phyloP scores from a whole-genome alignment of 2,888 invertebrate genomes.

The Zygogramma bicolorata region DNA sequence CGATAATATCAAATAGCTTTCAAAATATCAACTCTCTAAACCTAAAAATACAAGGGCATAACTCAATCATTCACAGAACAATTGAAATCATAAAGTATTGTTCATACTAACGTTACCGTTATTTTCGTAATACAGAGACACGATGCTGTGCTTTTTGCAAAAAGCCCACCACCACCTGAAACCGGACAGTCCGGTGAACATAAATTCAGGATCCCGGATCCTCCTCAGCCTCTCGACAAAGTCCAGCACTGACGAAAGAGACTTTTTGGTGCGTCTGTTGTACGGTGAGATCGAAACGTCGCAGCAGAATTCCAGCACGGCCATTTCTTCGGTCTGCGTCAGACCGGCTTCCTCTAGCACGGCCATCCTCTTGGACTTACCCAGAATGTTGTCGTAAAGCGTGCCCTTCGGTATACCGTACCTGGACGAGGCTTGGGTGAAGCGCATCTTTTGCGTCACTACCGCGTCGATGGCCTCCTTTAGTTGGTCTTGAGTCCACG shows the following conservation, averaged over 20 bases:
- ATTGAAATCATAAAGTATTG: constrained; percentile 4
- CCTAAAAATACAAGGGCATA: not conserved
- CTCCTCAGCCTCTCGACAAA: constrained; percentile 77
- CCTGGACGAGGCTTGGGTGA: constrained; percentile 79
- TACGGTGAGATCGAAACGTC: constrained; percentile 78
- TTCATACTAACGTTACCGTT: constrained; percentile 39
- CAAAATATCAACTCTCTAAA: not conserved
- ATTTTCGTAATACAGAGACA: constrained; percentile 72
- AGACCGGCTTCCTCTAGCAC: constrained; percentile 79
- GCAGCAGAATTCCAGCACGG: constrained; percentile 80
- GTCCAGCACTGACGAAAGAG: constrained; percentile 72
- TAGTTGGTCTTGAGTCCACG: constrained; percentile 80
- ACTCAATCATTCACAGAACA: not conserved
- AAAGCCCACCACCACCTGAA: constrained; percentile 88
- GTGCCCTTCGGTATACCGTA: constrained; percentile 84
- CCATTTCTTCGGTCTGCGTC: constrained; percentile 72
- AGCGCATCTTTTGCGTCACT: constrained; percentile 81
- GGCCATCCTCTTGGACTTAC: constrained; percentile 82
- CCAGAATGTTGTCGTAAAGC: constrained; percentile 82
- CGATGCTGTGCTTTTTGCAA: constrained; percentile 82
- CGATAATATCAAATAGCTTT: not conserved
- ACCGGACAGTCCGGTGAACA: constrained; percentile 78
- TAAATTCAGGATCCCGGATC: constrained; percentile 74
- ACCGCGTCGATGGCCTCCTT: constrained; percentile 83
- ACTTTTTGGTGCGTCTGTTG: constrained; percentile 79